Evolutionary conservation across 2,888 invertebrate genomes (phyloP).

Genomic region (Malacosoma neustria): DNA sequence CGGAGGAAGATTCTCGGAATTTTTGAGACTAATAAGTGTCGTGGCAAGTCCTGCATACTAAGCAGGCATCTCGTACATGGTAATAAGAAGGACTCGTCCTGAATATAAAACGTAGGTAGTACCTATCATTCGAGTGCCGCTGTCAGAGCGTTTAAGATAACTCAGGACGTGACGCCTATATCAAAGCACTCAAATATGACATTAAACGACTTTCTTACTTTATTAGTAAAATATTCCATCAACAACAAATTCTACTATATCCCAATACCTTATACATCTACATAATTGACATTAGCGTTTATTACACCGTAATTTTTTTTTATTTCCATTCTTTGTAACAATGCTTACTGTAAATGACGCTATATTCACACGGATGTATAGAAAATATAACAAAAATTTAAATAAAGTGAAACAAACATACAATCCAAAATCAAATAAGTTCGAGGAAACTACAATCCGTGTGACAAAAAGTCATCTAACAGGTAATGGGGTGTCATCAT

Average conservation of each 20-base stretch:
- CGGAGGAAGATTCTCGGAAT: constrained; percentile 52
- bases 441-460: constrained; percentile 47
- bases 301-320: no score
- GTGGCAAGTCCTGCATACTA: constrained; percentile 62
- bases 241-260: no score
- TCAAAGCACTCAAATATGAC: constrained; percentile 32
- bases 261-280: no score
- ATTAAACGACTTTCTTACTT: no score
- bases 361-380: no score
- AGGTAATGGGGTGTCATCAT: constrained; percentile 55
- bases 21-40: constrained; percentile 72
- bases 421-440: constrained; percentile 7
- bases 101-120: constrained; percentile 61
- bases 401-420: constrained; percentile 1
- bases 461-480: constrained; percentile 38
- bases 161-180: constrained; percentile 42
- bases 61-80: constrained; percentile 57
- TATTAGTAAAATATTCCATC: no score
- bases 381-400: no score
- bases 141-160: constrained; percentile 45
- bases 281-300: no score
- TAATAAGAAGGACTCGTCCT: constrained; percentile 51
- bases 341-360: no score
- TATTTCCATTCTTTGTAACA: no score
- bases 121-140: constrained; percentile 49